These are phyloP conservation scores for Helicoverpa zea DNA, from an alignment of 1,140 invertebrate species.

Conservation along the genomic window DNA sequence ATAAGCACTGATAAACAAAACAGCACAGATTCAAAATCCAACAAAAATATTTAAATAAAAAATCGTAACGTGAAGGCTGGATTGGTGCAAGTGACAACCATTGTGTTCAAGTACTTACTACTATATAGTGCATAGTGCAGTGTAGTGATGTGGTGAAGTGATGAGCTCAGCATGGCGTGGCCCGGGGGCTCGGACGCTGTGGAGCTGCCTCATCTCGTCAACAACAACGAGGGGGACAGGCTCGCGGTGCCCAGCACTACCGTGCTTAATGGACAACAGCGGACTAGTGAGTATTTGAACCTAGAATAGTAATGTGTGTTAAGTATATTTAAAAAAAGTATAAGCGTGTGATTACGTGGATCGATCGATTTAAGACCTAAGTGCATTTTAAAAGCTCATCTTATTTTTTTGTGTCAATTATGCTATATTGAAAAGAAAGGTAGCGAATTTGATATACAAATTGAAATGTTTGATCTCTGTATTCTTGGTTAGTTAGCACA, in stretches of 20 bases:
- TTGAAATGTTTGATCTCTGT: background rate
- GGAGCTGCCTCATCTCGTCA: constrained; percentile 70
- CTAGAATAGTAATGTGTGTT: no score
- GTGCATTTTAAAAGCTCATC: no score
- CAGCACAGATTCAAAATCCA: background rate
- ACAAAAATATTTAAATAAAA: background rate
- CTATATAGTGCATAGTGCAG: constrained; percentile 1
- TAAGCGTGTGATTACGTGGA: no score
- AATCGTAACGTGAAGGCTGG: constrained; percentile 43
- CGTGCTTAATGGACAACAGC: constrained; percentile 57
- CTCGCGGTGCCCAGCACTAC: constrained; percentile 63
- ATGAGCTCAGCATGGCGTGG: constrained; percentile 74
- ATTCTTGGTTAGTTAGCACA: no score
- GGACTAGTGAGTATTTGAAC: constrained; percentile 33
- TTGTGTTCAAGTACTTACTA: constrained; percentile 42
- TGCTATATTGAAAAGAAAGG: no score
- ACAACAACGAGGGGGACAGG: constrained; percentile 51
- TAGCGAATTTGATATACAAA: no score
- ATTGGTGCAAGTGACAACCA: constrained; percentile 41
- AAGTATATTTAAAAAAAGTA: no score
- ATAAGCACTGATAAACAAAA: background rate
- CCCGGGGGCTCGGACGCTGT: constrained; percentile 75
- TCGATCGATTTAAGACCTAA: no score
- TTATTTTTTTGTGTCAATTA: no score
- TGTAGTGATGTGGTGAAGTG: constrained; percentile 52